phyloP scores from a whole-genome alignment of 2,888 invertebrate genomes.

The Allygus modestus region DNA sequence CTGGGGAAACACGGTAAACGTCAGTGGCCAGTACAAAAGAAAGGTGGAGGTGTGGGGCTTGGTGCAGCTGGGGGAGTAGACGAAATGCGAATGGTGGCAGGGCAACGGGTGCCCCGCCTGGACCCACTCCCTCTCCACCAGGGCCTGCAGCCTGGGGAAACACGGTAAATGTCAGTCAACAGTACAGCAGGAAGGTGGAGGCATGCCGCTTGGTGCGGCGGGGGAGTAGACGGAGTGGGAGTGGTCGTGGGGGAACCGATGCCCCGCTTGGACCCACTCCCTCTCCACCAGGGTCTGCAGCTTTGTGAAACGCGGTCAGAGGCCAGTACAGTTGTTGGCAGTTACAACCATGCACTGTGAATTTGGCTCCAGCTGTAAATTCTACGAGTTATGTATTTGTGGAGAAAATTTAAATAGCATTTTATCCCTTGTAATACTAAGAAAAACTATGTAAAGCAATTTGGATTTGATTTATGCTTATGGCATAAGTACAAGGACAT shows the following conservation, averaged over 20 bases:
- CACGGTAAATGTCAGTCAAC: slow-evolving; percentile 75
- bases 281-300: slow-evolving; percentile 81
- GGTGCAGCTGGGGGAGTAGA: slow-evolving; percentile 80
- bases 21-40: slow-evolving; percentile 79
- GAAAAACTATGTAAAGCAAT: too few species aligned
- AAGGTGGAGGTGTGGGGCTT: slow-evolving; percentile 87
- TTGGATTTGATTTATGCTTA: too few species aligned
- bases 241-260: slow-evolving; percentile 94
- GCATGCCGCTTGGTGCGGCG: slow-evolving; percentile 74
- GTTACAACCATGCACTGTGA: too few species aligned
- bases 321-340: slow-evolving; percentile 80
- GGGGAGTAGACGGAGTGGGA: slow-evolving; percentile 88
- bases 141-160: neutral
- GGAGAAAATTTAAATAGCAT: too few species aligned
- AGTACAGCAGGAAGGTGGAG: slow-evolving; percentile 90
- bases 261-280: slow-evolving; percentile 98
- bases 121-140: slow-evolving; percentile 96
- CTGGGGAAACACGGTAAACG: slow-evolving; percentile 73
- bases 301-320: slow-evolving; percentile 71
- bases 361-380: too few species aligned
- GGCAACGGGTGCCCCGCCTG: slow-evolving; percentile 98
- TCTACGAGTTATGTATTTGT: too few species aligned
- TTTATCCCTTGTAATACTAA: too few species aligned
- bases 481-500: too few species aligned
- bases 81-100: slow-evolving; percentile 88